Conservation (phyloP, 2,797 vertebrate genomes). For the Columba guinea region DNA sequence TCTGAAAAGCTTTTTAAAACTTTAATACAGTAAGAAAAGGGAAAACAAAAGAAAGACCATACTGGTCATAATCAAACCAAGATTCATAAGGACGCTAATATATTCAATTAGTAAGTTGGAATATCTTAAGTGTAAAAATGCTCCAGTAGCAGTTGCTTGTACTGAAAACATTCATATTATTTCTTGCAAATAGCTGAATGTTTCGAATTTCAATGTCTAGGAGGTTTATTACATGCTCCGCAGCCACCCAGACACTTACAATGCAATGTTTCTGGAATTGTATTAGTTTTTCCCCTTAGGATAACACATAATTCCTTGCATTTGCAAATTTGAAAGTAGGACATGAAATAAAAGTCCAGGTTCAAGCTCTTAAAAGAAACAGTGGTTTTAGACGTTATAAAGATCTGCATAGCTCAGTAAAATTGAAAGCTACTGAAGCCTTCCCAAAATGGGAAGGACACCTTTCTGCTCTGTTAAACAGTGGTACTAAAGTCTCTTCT, state of each 20-base stretch:
- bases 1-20: not conserved
- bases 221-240: not conserved
- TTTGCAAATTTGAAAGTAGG: not conserved
- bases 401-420: not conserved
- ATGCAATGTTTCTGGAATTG: not conserved
- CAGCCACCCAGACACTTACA: not conserved
- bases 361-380: not conserved
- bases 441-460: not conserved
- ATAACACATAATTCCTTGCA: not conserved
- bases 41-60: not conserved
- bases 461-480: not conserved
- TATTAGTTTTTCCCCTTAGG: not conserved
- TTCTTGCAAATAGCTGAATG: not conserved
- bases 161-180: not conserved
- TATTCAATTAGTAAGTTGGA: not conserved
- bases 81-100: not conserved
- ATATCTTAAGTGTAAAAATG: not conserved
- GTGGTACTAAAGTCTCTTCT: not conserved
- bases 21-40: not conserved
- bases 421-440: not conserved
- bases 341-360: not conserved
- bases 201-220: not conserved
- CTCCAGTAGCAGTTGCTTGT: not conserved
- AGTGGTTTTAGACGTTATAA: not conserved
- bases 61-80: not conserved